phyloP scores from a whole-genome alignment of 1,140 invertebrate genomes.

The Diorhabda carinulata region DNA sequence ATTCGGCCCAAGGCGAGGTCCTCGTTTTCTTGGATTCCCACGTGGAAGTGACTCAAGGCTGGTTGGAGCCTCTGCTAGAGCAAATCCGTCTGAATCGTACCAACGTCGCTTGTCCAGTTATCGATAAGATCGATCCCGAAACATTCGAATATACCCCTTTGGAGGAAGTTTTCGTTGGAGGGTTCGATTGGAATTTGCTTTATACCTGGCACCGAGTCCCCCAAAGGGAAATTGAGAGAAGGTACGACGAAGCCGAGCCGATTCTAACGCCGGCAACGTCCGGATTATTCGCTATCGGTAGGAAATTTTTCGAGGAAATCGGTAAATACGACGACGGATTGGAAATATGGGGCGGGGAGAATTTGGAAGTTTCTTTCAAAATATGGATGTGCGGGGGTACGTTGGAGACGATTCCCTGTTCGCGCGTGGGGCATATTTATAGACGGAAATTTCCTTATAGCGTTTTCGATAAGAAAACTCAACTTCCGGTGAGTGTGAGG shows the following conservation, averaged over 20 bases:
- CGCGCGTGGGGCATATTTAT: slow-evolving; percentile 98
- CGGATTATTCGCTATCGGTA: slow-evolving; percentile 67
- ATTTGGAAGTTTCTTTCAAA: slow-evolving; percentile 96
- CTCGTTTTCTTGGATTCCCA: slow-evolving; percentile 96
- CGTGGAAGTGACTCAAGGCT: slow-evolving; percentile 93
- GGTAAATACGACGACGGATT: slow-evolving; percentile 98
- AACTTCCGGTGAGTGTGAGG: slow-evolving; percentile 90
- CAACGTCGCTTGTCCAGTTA: slow-evolving; percentile 91
- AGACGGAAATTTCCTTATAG: slow-evolving; percentile 83
- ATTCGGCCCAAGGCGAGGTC: slow-evolving; percentile 80
- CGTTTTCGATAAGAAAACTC: slow-evolving; percentile 70
- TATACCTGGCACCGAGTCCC: slow-evolving; percentile 97
- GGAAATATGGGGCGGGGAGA: slow-evolving; percentile 98
- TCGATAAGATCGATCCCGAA: slow-evolving; percentile 89
- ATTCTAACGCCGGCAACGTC: slow-evolving; percentile 97
- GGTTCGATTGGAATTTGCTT: slow-evolving; percentile 95
- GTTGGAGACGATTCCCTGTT: slow-evolving; percentile 96
- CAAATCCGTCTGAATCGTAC: slow-evolving; percentile 83
- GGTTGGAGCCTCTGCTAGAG: slow-evolving; percentile 93
- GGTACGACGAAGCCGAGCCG: slow-evolving; percentile 84
- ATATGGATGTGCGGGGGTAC: slow-evolving; percentile 85
- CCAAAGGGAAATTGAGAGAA: slow-evolving; percentile 78
- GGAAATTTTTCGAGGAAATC: slow-evolving; percentile 85
- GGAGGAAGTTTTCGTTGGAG: slow-evolving; percentile 87
- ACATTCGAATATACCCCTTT: slow-evolving; percentile 86